phyloP scores from a whole-genome alignment of 2,888 invertebrate genomes.

The Drosophila flavopinicola region DNA sequence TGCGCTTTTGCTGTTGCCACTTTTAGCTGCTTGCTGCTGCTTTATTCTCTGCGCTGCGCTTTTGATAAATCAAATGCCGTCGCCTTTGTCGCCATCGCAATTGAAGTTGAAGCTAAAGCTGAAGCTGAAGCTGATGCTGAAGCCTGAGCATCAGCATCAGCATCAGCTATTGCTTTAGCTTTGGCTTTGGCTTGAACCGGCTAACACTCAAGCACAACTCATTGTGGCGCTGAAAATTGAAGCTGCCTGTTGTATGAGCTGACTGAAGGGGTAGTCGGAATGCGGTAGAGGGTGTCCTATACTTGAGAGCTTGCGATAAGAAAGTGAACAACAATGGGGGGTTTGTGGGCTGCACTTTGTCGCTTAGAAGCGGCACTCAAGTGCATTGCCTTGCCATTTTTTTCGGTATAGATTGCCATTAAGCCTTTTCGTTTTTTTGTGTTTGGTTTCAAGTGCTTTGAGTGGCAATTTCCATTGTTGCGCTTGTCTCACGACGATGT shows the following conservation, averaged over 20 bases:
- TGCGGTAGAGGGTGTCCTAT: constrained; percentile 1
- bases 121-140: constrained; percentile 29
- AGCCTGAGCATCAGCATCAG: constrained; percentile 17
- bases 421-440: constrained; percentile 11
- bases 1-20: constrained; percentile 55
- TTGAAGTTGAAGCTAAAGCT: constrained; percentile 30
- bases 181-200: constrained; percentile 35
- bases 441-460: constrained; percentile 36
- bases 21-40: constrained; percentile 46
- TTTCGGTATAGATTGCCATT: constrained; percentile 37
- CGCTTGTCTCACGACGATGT: constrained; percentile 43
- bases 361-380: constrained; percentile 60
- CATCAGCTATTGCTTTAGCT: constrained; percentile 12
- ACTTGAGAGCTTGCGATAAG: constrained; percentile 64
- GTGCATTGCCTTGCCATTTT: constrained; percentile 63
- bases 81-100: constrained; percentile 54
- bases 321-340: constrained; percentile 69
- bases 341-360: constrained; percentile 48
- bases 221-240: constrained; percentile 70
- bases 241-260: constrained; percentile 24
- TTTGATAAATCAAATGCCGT: constrained; percentile 67
- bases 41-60: constrained; percentile 49
- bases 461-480: constrained; percentile 66
- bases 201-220: constrained; percentile 63
- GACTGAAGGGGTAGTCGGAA: background rate